Conservation (phyloP, 92 coral and sea anemone species). For the Phymanthus crucifer region DNA sequence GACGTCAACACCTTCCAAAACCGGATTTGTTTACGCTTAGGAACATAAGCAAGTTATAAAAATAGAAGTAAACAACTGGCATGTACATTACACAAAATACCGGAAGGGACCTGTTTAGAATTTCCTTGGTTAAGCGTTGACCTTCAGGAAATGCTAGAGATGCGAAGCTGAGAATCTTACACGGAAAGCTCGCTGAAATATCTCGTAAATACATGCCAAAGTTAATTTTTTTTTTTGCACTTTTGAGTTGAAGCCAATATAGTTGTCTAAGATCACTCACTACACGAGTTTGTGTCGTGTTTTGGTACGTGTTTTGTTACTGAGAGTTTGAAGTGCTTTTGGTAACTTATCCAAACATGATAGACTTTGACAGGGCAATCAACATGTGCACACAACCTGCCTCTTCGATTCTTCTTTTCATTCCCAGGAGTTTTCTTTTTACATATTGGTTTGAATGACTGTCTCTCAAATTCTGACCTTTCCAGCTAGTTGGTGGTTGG, state of each 20-base stretch:
- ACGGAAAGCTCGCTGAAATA: too few species aligned
- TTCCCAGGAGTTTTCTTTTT: neutral
- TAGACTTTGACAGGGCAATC: neutral
- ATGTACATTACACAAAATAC: constrained; percentile 12
- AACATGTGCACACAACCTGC: neutral
- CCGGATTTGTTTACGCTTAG: constrained; percentile 22
- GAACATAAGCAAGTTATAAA: constrained; percentile 14
- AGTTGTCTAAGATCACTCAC: neutral
- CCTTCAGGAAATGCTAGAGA: neutral
- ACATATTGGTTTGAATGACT: neutral
- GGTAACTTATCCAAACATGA: neutral
- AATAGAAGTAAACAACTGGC: neutral
- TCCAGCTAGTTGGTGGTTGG: neutral
- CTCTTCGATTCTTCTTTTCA: neutral
- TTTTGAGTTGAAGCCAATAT: too few species aligned
- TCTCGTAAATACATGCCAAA: too few species aligned
- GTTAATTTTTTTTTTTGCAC: neutral
- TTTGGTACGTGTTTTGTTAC: neutral
- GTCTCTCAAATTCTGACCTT: neutral
- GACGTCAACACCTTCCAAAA: constrained; percentile 18
- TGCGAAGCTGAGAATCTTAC: neutral
- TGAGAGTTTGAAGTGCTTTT: neutral
- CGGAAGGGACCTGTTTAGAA: neutral
- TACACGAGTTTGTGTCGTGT: neutral
- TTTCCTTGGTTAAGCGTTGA: constrained; percentile 4